Conservation (phyloP, 1,140 invertebrate species). For the Copidosoma floridanum region DNA sequence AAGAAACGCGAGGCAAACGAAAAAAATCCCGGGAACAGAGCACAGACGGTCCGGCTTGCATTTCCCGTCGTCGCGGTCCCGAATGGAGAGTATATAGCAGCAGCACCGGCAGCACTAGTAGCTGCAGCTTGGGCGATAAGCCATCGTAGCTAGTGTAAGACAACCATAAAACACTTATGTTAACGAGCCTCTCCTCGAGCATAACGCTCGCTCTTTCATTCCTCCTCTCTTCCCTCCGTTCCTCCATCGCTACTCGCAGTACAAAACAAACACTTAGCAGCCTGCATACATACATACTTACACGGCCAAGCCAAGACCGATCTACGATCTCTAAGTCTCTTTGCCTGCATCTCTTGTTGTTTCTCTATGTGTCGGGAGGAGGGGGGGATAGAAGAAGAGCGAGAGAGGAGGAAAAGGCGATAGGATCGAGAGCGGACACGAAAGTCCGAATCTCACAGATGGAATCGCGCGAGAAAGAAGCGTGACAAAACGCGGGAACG, state of each 20-base stretch:
- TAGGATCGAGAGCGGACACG: conserved; percentile 5
- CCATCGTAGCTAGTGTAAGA: conserved; percentile 14
- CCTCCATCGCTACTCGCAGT: too few relatives aligned
- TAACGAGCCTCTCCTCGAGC: conserved; percentile 2
- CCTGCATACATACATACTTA: neutral
- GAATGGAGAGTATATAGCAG: conserved; percentile 8
- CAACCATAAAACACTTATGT: conserved; percentile 21
- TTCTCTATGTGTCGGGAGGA: too few relatives aligned
- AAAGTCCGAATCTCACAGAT: neutral
- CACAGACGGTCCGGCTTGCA: too few relatives aligned
- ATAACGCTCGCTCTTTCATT: neutral
- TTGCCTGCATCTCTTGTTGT: too few relatives aligned
- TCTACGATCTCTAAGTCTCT: conserved; percentile 5
- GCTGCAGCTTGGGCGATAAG: conserved; percentile 5
- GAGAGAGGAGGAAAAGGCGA: neutral
- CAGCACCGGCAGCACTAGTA: too few relatives aligned
- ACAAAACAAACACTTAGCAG: conserved; percentile 8
- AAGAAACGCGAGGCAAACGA: neutral
- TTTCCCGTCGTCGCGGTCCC: conserved; percentile 16
- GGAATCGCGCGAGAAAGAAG: conserved; percentile 10
- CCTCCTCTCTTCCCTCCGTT: neutral
- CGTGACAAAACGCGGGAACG: conserved; percentile 17
- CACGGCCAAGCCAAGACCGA: conserved; percentile 1
- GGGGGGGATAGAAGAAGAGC: too few relatives aligned
- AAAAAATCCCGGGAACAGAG: neutral